phyloP scores from a whole-genome alignment of 2,113 vertebrate species.

The Nothoprocta perdicaria region DNA sequence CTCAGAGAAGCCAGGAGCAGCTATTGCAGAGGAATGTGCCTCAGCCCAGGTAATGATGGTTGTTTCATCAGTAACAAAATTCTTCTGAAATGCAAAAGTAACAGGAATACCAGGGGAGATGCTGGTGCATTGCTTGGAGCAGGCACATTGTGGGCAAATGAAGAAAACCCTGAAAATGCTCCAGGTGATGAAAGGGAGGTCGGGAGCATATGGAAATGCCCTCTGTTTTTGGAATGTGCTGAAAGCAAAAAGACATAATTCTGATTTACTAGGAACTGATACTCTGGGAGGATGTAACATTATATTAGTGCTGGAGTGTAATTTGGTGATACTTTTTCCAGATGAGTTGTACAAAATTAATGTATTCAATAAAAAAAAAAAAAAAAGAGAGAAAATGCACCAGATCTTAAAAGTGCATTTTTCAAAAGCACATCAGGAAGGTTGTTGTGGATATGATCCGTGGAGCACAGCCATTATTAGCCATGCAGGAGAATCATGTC shows the following conservation, averaged over 20 bases:
- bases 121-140: background rate
- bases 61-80: background rate
- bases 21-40: background rate
- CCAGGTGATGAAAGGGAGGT: constrained; percentile 21
- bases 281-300: background rate
- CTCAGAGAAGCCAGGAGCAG: background rate
- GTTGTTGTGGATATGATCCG: background rate
- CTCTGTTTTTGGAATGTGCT: constrained; percentile 19
- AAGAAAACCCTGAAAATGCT: background rate
- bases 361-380: background rate
- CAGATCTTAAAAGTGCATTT: background rate
- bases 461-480: background rate
- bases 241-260: background rate
- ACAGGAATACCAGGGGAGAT: background rate
- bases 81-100: background rate
- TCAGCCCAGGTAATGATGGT: background rate
- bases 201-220: background rate
- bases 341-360: background rate
- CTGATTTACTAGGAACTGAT: background rate
- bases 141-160: background rate
- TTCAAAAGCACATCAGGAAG: background rate
- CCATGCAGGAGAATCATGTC: rapidly evolving
- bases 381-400: background rate
- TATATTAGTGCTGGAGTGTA: background rate
- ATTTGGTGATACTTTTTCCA: background rate